Evolutionary conservation across 2,113 vertebrate genomes (phyloP).

Genomic region (Chlorodrepanis virens): DNA sequence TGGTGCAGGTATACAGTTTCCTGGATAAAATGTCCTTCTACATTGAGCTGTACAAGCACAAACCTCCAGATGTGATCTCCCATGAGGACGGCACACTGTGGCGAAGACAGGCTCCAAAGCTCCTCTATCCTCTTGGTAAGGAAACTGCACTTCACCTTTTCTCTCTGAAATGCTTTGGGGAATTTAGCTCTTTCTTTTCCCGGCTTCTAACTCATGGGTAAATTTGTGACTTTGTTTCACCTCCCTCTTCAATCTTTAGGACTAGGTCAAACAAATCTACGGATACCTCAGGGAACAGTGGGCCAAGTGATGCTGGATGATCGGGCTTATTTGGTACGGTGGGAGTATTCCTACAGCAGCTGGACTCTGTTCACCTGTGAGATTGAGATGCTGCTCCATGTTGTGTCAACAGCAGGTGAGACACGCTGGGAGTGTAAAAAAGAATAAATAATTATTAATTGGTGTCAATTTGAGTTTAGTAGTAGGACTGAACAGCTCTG

Average conservation of each 20-base stretch:
- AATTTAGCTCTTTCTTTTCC: neutral
- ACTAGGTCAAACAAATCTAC: slow-evolving; percentile 89
- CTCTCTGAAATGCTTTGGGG: neutral
- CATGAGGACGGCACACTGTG: slow-evolving; percentile 93
- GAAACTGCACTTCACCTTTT: neutral
- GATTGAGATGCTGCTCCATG: slow-evolving; percentile 97
- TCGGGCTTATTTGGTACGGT: slow-evolving; percentile 86
- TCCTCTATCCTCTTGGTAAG: slow-evolving; percentile 93
- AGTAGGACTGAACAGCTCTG: neutral
- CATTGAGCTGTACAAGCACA: slow-evolving; percentile 92
- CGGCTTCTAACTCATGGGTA: neutral
- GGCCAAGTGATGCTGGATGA: slow-evolving; percentile 88
- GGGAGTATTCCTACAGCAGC: slow-evolving; percentile 94
- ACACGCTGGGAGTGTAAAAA: neutral
- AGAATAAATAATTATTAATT: neutral
- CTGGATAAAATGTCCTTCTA: slow-evolving; percentile 98
- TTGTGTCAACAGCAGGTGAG: slow-evolving; percentile 95
- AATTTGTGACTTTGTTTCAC: neutral
- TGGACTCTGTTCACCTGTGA: slow-evolving; percentile 98
- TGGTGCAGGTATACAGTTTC: slow-evolving; percentile 90
- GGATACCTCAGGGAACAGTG: slow-evolving; percentile 90
- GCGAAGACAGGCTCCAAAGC: slow-evolving; percentile 86
- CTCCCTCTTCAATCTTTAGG: slow-evolving; percentile 46
- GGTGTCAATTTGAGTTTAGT: neutral
- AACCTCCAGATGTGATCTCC: slow-evolving; percentile 87